Percentiles rank a stretch among this genome's conserved stretches.
These are phyloP conservation scores for Laterallus jamaicensis DNA, from an alignment of 2,113 vertebrate genomes.

Conservation along the genomic window DNA sequence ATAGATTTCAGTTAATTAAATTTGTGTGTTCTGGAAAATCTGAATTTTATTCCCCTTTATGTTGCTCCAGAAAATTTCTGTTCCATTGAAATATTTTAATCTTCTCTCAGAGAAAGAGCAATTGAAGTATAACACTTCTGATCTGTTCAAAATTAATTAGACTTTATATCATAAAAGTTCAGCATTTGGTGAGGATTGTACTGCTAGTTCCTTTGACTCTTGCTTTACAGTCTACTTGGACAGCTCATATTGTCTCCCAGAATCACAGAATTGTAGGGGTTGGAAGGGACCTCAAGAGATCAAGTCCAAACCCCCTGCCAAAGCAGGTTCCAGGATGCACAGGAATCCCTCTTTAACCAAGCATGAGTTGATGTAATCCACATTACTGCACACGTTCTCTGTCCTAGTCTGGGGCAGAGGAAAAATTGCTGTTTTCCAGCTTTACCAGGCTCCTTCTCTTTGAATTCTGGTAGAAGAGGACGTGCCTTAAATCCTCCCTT, in stretches of 20 bases:
- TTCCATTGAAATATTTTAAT: background rate
- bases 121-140: background rate
- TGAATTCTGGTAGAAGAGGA: background rate
- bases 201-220: background rate
- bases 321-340: background rate
- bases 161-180: background rate
- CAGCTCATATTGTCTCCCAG: background rate
- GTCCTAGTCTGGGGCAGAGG: background rate
- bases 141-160: background rate
- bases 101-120: background rate
- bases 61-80: background rate
- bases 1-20: conserved; percentile 15
- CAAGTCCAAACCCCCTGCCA: too few species aligned
- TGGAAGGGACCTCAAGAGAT: too few species aligned
- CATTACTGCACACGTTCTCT: rapidly evolving
- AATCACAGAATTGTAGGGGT: too few species aligned
- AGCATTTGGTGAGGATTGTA: background rate
- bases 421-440: background rate
- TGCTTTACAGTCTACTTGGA: background rate
- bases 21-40: conserved; percentile 5
- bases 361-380: background rate
- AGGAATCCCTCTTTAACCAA: background rate
- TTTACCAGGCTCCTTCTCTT: background rate
- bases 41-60: background rate
- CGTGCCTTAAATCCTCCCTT: background rate